Evolutionary conservation across 2,888 invertebrate species (phyloP).

Genomic region (Drosophila eohydei): DNA sequence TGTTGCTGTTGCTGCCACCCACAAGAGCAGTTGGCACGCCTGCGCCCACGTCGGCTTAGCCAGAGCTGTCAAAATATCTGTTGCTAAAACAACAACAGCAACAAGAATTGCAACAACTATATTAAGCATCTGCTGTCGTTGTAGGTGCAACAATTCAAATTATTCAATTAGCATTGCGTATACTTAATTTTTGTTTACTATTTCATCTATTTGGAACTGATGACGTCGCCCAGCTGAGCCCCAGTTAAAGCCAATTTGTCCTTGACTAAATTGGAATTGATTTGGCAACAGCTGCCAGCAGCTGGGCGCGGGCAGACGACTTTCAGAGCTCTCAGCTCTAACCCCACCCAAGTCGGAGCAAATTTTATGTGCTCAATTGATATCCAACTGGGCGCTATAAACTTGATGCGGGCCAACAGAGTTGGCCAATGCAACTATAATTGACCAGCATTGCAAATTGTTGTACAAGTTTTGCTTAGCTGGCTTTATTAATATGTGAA

Average conservation of each 20-base stretch:
- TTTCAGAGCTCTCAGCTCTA: conserved; percentile 21
- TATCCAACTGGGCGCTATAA: conserved; percentile 36
- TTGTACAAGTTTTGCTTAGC: background rate
- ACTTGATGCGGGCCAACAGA: conserved; percentile 44
- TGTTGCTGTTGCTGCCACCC: conserved; percentile 45
- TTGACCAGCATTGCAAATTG: conserved; percentile 14
- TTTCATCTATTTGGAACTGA: conserved; percentile 47
- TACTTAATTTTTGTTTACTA: conserved; percentile 51
- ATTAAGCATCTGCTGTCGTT: conserved; percentile 55
- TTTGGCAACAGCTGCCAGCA: conserved; percentile 73
- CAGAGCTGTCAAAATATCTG: conserved; percentile 73
- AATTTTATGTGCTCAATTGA: background rate
- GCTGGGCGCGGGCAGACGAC: conserved; percentile 75
- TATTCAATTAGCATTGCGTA: conserved; percentile 80
- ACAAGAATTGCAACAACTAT: conserved; percentile 44
- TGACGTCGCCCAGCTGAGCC: conserved; percentile 16
- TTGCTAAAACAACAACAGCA: conserved; percentile 29
- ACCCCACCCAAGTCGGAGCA: conserved; percentile 24
- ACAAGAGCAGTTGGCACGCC: conserved; percentile 49
- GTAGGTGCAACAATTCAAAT: conserved; percentile 78
- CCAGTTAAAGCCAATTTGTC: conserved; percentile 48
- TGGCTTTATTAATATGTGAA: conserved; percentile 1
- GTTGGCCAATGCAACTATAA: conserved; percentile 13
- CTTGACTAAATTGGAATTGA: conserved; percentile 80
- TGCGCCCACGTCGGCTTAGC: conserved; percentile 36